These are phyloP conservation scores for Amiota mariae DNA, from an alignment of 2,888 invertebrate species.

Conservation along the genomic window DNA sequence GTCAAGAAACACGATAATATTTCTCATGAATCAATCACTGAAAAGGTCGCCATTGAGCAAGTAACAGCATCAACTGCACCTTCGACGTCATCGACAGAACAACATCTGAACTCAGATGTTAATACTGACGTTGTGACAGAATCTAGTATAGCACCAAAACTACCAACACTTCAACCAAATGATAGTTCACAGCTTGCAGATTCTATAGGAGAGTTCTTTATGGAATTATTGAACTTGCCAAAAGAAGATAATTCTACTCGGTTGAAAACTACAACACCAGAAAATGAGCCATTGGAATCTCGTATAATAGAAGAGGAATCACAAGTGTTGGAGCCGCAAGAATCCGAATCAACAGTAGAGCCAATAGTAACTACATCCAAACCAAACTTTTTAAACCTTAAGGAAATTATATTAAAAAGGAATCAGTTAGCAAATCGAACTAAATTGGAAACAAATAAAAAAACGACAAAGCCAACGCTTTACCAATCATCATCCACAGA, in stretches of 20 bases:
- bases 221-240: slow-evolving; percentile 69
- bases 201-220: slow-evolving; percentile 70
- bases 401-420: slow-evolving; percentile 70
- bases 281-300: slow-evolving; percentile 75
- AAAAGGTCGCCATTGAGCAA: background rate
- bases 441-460: slow-evolving; percentile 35
- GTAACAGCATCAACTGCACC: background rate
- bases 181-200: slow-evolving; percentile 66
- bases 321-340: slow-evolving; percentile 30
- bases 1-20: slow-evolving; percentile 70
- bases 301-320: slow-evolving; percentile 79
- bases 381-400: slow-evolving; percentile 72
- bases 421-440: slow-evolving; percentile 51
- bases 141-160: slow-evolving; percentile 11
- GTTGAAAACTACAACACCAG: slow-evolving; percentile 29
- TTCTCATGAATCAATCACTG: slow-evolving; percentile 4
- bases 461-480: slow-evolving; percentile 40
- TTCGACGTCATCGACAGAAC: background rate
- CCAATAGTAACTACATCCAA: slow-evolving; percentile 41
- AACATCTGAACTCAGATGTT: no score
- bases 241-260: slow-evolving; percentile 56
- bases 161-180: slow-evolving; percentile 34
- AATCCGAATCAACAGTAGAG: background rate
- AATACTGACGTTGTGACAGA: background rate
- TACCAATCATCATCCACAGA: slow-evolving; percentile 35